phyloP scores from a whole-genome alignment of 2,113 vertebrate species.

The Antechinus flavipes region DNA sequence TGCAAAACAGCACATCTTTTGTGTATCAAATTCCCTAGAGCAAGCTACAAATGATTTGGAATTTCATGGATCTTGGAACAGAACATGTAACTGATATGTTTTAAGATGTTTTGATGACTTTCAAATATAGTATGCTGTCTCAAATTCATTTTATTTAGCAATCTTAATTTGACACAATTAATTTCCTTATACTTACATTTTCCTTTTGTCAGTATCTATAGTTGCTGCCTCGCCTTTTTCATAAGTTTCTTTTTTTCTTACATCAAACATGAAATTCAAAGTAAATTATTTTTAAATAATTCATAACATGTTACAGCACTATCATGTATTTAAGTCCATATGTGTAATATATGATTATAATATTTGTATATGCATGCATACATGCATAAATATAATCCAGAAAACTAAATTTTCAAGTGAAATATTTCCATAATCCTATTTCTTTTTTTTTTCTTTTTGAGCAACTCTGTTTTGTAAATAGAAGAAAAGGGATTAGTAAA shows the following conservation, averaged over 20 bases:
- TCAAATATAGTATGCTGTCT: background rate
- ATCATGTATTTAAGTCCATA: background rate
- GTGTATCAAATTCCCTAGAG: background rate
- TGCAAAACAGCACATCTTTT: background rate
- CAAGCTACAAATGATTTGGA: background rate
- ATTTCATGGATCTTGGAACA: conserved; percentile 16
- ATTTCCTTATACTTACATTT: background rate
- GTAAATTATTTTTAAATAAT: conserved; percentile 29
- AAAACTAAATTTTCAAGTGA: background rate
- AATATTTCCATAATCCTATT: background rate
- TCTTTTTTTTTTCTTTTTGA: conserved; percentile 34
- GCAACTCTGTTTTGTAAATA: conserved; percentile 37
- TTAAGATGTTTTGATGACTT: conserved; percentile 16
- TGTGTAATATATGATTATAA: background rate
- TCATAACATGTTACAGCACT: background rate
- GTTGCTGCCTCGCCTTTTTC: background rate
- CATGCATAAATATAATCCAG: conserved; percentile 7
- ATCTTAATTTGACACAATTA: background rate
- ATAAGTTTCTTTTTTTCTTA: conserved; percentile 20
- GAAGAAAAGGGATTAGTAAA: conserved; percentile 45
- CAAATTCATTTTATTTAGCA: conserved; percentile 11
- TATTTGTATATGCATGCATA: background rate
- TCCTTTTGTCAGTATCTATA: background rate
- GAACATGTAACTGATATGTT: background rate
- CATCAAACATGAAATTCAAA: conserved; percentile 5